A percentile compares a stretch with the other conserved stretches of the same genome.
These are phyloP conservation scores for Enoplosus armatus DNA, from an alignment of 2,797 vertebrate genomes.

Conservation along the genomic window DNA sequence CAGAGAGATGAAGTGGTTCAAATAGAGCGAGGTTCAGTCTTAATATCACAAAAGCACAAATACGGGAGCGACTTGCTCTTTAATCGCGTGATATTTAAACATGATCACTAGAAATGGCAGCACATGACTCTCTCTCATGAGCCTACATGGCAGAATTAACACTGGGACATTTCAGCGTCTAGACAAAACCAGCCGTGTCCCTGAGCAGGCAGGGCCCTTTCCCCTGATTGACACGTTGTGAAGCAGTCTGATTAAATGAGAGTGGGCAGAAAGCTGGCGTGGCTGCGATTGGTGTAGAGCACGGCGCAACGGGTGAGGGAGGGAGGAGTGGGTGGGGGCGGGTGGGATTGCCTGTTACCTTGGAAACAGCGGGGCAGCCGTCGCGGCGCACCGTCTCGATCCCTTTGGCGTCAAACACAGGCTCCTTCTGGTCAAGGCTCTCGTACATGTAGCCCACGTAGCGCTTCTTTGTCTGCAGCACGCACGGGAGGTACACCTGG, in stretches of 20 bases:
- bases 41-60: not conserved
- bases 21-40: no score
- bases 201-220: not conserved
- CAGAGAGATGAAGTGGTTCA: not conserved
- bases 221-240: constrained; percentile 18
- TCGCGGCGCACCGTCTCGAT: constrained; percentile 98
- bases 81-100: not conserved
- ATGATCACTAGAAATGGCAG: not conserved
- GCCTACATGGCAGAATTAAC: not conserved
- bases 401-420: constrained; percentile 97
- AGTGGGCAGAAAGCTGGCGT: constrained; percentile 16
- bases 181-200: not conserved
- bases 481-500: constrained; percentile 93
- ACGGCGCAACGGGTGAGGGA: not conserved
- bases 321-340: no score
- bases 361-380: constrained; percentile 96
- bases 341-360: constrained; percentile 86
- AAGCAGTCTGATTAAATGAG: not conserved
- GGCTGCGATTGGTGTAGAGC: constrained; percentile 42
- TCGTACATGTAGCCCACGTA: constrained; percentile 99
- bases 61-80: not conserved
- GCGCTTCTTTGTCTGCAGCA: constrained; percentile 98
- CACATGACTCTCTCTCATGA: not conserved
- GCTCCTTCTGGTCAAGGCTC: constrained; percentile 94
- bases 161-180: not conserved